Base-by-base conservation (phyloP, 1,140 invertebrate genomes). In the Luehdorfia chinensis region DNA sequence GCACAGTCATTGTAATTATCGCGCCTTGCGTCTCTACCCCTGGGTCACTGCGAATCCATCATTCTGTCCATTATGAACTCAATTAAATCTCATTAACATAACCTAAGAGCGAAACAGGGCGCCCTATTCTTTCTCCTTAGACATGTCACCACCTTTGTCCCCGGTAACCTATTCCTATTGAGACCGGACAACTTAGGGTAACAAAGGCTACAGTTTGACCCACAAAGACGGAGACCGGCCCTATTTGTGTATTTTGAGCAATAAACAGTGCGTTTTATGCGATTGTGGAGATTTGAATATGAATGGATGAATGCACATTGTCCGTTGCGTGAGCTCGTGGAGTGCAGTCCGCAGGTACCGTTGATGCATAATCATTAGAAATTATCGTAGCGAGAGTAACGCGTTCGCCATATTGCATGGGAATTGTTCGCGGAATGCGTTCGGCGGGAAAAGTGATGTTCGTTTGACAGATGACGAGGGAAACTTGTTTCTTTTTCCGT, bases 231-330 rank as follows among this genome's bases (percentile, higher is more conserved):
- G 64, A 62, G 76, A 74, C 69, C 63, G 65, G 67, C 62, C 61
- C 62, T 85, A 80, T 85, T 86, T 84, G 81, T 85, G 76, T 85
- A 85, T 81, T 85, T 85, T 84, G 59, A 81, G 81, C 75, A 84
- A 85, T 85, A 85, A 85, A 85, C 81, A 85, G 74, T 74, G 72
- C 72, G 63, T 83, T 85, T 85, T 85, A 85, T 81, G 77, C 69
- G 75, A 79, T 83, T 77, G 73, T 76, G 56, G 74, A 66, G 52
- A 84, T 85, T 83, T 72, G 56, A 80, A 84, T 85, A 41, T 69
- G 63, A 83, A 85, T 79, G 59, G 66, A 19, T 79, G 76, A 85
- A 85, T 80, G 69, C 68, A 73, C 66, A 80, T 85, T 85, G 81
- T 84, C 79, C 79, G 81, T 84, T 85, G 76, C 56, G 62, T 55